Percentiles rank a stretch among this genome's conserved stretches.
Conservation (phyloP, 2,888 invertebrate genomes). For the Metopia argyrocephala region DNA sequence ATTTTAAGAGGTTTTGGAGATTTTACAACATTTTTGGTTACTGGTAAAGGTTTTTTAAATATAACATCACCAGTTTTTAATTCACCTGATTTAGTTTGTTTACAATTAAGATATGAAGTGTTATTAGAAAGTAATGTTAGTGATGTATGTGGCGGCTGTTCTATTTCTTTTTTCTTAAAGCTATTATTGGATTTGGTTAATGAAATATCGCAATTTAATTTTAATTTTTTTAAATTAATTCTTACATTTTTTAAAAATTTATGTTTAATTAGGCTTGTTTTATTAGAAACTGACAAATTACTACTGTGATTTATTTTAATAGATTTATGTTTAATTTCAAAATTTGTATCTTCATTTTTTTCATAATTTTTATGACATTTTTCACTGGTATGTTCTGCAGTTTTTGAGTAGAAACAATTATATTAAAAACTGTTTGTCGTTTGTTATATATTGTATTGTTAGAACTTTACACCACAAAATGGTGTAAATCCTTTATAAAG, state of each 20-base stretch:
- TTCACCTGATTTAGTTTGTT: constrained; percentile 20
- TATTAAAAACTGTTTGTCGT: constrained; percentile 33
- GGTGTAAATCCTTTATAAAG: not conserved
- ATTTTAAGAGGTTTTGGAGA: constrained; percentile 15
- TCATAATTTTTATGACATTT: constrained; percentile 10
- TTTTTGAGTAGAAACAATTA: constrained; percentile 57
- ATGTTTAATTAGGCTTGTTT: constrained; percentile 26
- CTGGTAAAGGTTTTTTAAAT: constrained; percentile 45
- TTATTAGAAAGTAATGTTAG: constrained; percentile 4
- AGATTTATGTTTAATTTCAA: not conserved
- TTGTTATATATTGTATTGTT: constrained; percentile 3
- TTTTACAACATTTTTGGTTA: constrained; percentile 23
- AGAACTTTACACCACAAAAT: not conserved
- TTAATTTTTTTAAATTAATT: constrained; percentile 41
- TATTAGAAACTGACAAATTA: constrained; percentile 49
- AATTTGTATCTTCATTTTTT: not conserved
- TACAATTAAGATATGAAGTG: not conserved
- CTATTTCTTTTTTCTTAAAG: constrained; percentile 2
- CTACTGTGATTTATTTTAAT: not conserved
- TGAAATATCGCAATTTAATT: constrained; percentile 63
- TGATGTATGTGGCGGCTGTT: constrained; percentile 27
- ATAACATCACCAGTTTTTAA: constrained; percentile 29
- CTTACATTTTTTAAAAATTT: constrained; percentile 36
- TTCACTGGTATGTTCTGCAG: constrained; percentile 39
- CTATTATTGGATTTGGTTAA: constrained; percentile 64